Conservation (phyloP, 2,113 vertebrate genomes). For the Clarias gariepinus region DNA sequence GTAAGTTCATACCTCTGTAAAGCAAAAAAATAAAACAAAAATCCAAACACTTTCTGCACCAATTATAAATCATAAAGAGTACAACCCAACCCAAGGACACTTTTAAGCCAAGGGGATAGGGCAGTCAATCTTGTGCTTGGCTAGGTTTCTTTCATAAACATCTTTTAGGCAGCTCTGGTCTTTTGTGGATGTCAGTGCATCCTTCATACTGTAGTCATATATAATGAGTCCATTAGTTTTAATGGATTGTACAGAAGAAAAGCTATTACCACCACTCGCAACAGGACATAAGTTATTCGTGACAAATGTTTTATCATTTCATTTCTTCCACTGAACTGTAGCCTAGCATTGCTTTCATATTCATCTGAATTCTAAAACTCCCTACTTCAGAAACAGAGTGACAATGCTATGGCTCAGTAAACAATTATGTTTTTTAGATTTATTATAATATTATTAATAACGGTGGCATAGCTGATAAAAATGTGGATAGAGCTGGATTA, state of each 20-base stretch:
- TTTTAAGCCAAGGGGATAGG: conserved; percentile 12
- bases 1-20: conserved; percentile 70
- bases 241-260: conserved; percentile 41
- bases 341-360: conserved; percentile 11
- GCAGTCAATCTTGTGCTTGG: conserved; percentile 29
- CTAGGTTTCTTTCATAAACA: conserved; percentile 20
- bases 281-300: conserved; percentile 30
- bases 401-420: not conserved
- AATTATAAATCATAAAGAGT: conserved; percentile 41
- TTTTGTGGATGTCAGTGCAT: conserved; percentile 37
- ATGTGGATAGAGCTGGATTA: not conserved
- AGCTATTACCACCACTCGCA: conserved; percentile 44
- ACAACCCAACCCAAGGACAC: conserved; percentile 30
- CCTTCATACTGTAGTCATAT: conserved; percentile 41
- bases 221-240: conserved; percentile 49
- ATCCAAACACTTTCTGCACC: conserved; percentile 19
- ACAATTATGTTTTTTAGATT: not conserved
- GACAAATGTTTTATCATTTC: conserved; percentile 47
- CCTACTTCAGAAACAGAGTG: not conserved
- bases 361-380: not conserved
- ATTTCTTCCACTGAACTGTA: conserved; percentile 36
- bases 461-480: not conserved
- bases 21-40: not conserved
- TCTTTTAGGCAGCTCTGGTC: conserved; percentile 32
- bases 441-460: not conserved